A percentile compares a stretch with the other conserved stretches of the same genome.
Conservation (phyloP, 2,113 vertebrate genomes). For the Lethenteron camtschaticum region DNA sequence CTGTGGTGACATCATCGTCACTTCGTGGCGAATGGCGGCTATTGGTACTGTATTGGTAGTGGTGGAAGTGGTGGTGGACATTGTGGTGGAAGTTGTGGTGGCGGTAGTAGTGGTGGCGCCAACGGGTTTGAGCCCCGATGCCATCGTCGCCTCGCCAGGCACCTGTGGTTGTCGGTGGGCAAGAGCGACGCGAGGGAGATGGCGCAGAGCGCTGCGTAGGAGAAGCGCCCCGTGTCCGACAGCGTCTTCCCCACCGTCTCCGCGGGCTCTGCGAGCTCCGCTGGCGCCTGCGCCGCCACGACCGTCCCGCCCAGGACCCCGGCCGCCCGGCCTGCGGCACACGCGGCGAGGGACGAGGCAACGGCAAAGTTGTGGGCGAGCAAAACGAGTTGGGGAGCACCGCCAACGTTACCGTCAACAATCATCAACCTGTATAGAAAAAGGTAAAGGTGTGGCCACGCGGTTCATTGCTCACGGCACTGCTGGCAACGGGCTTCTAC, state of each 20-base stretch:
- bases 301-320: background rate
- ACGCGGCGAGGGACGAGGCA: too few relatives aligned
- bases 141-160: background rate
- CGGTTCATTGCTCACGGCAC: background rate
- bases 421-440: conserved; percentile 14
- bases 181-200: conserved; percentile 47
- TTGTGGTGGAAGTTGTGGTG: too few relatives aligned
- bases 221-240: conserved; percentile 41
- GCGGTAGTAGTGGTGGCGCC: too few relatives aligned
- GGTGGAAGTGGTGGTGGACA: too few relatives aligned
- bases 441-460: conserved; percentile 7
- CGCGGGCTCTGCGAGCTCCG: rapidly evolving
- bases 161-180: conserved; percentile 43
- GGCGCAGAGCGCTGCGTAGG: conserved; percentile 44
- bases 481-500: background rate
- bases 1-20: too few relatives aligned
- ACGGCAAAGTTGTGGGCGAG: background rate
- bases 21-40: too few relatives aligned
- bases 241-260: conserved; percentile 22
- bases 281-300: background rate
- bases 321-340: too few relatives aligned
- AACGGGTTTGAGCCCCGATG: too few relatives aligned
- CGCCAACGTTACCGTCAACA: conserved; percentile 19
- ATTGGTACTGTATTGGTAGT: too few relatives aligned
- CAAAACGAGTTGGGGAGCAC: conserved; percentile 8